Percentiles rank a stretch among this genome's conserved stretches.
Evolutionary conservation across 2,113 vertebrate species (phyloP).

Genomic region (Phyllopteryx taeniolatus): DNA sequence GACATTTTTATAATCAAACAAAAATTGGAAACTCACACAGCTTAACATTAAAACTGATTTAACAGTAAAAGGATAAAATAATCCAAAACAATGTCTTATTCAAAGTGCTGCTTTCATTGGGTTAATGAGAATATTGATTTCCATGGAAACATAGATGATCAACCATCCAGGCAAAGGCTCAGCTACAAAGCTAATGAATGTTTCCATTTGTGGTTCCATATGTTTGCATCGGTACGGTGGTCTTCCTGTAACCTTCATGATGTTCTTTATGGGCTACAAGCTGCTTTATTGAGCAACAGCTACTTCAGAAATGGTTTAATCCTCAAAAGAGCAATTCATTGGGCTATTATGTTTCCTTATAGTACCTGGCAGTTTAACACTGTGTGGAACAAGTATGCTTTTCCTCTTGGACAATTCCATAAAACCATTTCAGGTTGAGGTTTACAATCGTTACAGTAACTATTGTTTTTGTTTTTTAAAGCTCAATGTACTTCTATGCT

Average conservation of each 20-base stretch:
- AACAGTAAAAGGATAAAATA: not conserved
- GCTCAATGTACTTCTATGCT: not conserved
- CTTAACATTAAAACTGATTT: not conserved
- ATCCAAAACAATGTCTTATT: not conserved
- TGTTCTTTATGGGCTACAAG: slow-evolving; percentile 32
- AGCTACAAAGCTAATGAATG: not conserved
- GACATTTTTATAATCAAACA: not conserved
- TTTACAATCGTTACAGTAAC: not conserved
- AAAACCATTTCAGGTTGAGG: slow-evolving; percentile 4
- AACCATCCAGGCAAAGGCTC: not conserved
- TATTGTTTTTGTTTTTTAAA: not conserved
- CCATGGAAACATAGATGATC: not conserved
- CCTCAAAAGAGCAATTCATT: slow-evolving; percentile 31
- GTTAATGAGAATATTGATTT: not conserved
- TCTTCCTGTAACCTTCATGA: slow-evolving; percentile 15
- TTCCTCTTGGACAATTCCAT: slow-evolving; percentile 16
- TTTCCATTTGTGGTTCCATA: not conserved
- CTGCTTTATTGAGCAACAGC: slow-evolving; percentile 37
- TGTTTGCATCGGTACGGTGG: not conserved
- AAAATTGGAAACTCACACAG: not conserved
- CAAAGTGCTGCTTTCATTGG: not conserved
- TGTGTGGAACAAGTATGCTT: slow-evolving; percentile 7
- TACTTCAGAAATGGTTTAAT: slow-evolving; percentile 35
- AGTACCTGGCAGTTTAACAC: slow-evolving; percentile 32
- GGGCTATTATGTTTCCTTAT: slow-evolving; percentile 24